A percentile compares a stretch with the other conserved stretches of the same genome.
Evolutionary conservation across 2,797 vertebrate species (phyloP).

Genomic region (Anolis apletophallus): DNA sequence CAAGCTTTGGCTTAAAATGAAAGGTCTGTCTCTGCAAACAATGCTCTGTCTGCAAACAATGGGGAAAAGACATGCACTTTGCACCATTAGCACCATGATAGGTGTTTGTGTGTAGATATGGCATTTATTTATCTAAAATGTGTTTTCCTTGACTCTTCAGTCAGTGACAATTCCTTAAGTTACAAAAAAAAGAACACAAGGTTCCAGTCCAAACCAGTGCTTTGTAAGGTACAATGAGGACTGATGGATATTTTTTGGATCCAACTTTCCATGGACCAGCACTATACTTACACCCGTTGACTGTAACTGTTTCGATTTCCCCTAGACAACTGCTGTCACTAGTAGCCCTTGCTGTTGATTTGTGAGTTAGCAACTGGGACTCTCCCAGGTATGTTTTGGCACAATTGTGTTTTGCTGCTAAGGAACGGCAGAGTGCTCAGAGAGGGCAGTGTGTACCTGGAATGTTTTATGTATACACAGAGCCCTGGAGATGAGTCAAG

Average conservation of each 20-base stretch:
- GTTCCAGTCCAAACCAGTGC: too few species aligned
- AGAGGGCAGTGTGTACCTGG: background rate
- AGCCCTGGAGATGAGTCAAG: background rate
- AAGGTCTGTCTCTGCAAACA: too few species aligned
- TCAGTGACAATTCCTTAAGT: too few species aligned
- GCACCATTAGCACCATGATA: background rate
- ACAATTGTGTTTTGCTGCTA: background rate
- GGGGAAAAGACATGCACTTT: too few species aligned
- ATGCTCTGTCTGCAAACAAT: background rate
- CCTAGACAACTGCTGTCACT: too few species aligned
- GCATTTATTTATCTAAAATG: background rate
- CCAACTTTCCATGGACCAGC: too few species aligned
- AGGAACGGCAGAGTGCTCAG: background rate
- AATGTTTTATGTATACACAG: background rate
- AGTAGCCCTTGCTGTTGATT: background rate
- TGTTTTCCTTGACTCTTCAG: background rate
- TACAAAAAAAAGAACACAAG: too few species aligned
- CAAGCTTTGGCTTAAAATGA: too few species aligned
- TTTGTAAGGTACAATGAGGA: too few species aligned
- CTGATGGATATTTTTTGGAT: too few species aligned
- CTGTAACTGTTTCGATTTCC: too few species aligned
- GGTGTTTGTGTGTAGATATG: background rate
- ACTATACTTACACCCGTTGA: too few species aligned
- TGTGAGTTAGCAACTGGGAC: background rate
- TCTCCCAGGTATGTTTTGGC: background rate